These are phyloP conservation scores for Macroglossus sobrinus DNA, from an alignment of 2,113 vertebrate species.

Conservation along the genomic window DNA sequence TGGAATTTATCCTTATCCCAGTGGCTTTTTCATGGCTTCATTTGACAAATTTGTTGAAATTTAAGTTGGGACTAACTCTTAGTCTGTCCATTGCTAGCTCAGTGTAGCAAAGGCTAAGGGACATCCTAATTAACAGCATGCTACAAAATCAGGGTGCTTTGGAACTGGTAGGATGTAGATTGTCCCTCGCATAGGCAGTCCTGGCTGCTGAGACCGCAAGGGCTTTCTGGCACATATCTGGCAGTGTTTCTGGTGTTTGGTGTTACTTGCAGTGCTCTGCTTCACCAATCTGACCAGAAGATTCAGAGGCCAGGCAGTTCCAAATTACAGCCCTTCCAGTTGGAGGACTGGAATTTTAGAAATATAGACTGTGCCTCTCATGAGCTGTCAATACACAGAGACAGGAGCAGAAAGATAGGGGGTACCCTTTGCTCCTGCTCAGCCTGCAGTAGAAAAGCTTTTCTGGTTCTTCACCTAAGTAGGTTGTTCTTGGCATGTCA, in stretches of 20 bases:
- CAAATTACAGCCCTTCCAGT: neutral
- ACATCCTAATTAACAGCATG: neutral
- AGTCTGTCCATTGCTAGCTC: neutral
- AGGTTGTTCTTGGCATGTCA: neutral
- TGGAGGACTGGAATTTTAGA: neutral
- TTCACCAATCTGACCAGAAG: neutral
- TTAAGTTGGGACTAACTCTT: constrained; percentile 1
- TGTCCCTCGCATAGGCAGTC: neutral
- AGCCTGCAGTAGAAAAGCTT: neutral
- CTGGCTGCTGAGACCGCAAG: neutral
- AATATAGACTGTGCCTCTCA: neutral
- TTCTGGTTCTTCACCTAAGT: neutral
- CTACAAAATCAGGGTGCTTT: neutral
- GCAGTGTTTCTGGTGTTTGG: neutral
- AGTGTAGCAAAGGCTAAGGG: neutral
- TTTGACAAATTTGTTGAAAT: constrained; percentile 38
- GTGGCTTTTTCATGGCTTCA: neutral
- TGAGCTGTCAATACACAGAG: neutral
- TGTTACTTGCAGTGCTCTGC: neutral
- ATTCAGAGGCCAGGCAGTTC: neutral
- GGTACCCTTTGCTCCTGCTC: neutral
- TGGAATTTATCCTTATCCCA: constrained; percentile 41
- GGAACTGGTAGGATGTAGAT: no score
- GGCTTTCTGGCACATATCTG: accelerated
- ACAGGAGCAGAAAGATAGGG: neutral